Evolutionary conservation across 2,113 vertebrate genomes (phyloP).

Genomic region (Onychorhynchus coronatus): DNA sequence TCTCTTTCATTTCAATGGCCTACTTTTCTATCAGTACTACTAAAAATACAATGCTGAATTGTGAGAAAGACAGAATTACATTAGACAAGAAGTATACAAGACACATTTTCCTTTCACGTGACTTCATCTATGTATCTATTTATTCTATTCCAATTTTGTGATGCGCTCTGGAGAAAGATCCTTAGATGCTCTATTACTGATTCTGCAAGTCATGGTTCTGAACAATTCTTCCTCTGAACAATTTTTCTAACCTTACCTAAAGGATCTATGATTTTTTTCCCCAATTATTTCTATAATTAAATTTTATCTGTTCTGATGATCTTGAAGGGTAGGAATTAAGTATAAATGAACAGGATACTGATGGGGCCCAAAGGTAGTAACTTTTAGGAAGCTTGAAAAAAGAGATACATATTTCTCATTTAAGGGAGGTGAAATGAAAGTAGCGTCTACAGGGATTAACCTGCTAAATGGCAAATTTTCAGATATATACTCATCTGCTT

Average conservation of each 20-base stretch:
- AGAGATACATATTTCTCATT: not conserved
- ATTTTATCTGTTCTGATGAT: not conserved
- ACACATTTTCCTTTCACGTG: not conserved
- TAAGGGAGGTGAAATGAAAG: not conserved
- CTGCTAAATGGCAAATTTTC: not conserved
- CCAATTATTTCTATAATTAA: not conserved
- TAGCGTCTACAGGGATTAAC: not conserved
- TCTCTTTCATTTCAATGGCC: not conserved
- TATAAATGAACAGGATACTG: not conserved
- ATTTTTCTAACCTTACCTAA: not conserved
- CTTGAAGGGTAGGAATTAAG: not conserved
- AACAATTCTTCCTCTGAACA: not conserved
- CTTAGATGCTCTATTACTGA: not conserved
- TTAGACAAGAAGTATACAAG: not conserved
- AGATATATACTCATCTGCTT: not conserved
- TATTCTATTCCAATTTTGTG: not conserved
- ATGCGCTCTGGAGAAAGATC: not conserved
- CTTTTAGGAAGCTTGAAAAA: not conserved
- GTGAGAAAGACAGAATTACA: not conserved
- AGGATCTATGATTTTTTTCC: not conserved
- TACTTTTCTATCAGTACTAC: not conserved
- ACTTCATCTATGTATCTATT: not conserved
- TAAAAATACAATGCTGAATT: not conserved
- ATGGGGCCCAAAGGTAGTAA: not conserved
- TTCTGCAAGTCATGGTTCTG: not conserved